These are phyloP conservation scores for Ceyx erithaca DNA, from an alignment of 2,797 vertebrate genomes.

Conservation along the genomic window DNA sequence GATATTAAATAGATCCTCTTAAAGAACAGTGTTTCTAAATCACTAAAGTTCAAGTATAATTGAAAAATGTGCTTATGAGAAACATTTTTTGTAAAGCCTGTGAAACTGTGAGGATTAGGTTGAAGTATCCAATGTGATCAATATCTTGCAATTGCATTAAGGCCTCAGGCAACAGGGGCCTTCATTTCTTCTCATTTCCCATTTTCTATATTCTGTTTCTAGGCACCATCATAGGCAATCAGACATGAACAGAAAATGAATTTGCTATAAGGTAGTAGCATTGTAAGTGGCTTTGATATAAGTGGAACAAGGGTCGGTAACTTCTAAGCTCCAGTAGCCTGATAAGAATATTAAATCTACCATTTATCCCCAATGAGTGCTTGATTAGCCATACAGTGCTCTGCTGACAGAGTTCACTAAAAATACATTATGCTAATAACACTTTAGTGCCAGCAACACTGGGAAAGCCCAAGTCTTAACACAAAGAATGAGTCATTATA, in stretches of 20 bases:
- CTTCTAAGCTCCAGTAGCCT: constrained; percentile 32
- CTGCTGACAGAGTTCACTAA: constrained; percentile 71
- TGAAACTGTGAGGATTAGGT: constrained; percentile 46
- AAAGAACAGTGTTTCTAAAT: constrained; percentile 5
- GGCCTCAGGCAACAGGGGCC: not conserved
- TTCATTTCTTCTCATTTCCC: not conserved
- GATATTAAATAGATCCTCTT: not conserved
- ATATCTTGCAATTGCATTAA: constrained; percentile 46
- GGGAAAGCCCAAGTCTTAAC: constrained; percentile 25
- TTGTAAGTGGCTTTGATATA: constrained; percentile 59
- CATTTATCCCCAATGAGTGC: constrained; percentile 54
- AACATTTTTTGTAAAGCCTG: constrained; percentile 21
- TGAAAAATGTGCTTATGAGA: constrained; percentile 48
- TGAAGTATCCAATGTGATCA: constrained; percentile 27
- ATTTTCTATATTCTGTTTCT: constrained; percentile 46
- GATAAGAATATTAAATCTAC: constrained; percentile 65
- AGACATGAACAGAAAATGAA: constrained; percentile 52
- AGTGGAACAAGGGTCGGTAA: constrained; percentile 51
- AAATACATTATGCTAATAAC: constrained; percentile 70
- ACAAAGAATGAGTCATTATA: constrained; percentile 28
- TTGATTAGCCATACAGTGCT: constrained; percentile 61
- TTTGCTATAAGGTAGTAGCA: constrained; percentile 53
- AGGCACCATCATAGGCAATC: constrained; percentile 24
- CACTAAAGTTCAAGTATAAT: constrained; percentile 10
- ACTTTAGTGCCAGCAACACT: constrained; percentile 26